Base-by-base conservation (phyloP, 2,113 vertebrate species). In the Scortum barcoo region DNA sequence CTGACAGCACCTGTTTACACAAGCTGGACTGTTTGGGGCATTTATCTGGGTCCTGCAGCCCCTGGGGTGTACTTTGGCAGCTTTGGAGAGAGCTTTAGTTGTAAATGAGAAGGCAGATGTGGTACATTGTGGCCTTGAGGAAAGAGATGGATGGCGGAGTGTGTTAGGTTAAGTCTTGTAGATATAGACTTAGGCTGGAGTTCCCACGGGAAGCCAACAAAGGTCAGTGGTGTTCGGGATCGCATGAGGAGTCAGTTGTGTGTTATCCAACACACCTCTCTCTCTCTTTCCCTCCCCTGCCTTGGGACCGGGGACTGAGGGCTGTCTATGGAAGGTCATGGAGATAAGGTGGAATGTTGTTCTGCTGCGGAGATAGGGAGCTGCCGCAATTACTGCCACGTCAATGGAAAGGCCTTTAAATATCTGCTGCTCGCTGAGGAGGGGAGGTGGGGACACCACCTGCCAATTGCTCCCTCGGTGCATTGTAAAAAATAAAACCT, bases 261-360 rank as follows among this genome's bases (percentile, higher is more conserved):
- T 76, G 26, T 84, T 84, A 51, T 78, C 30, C 73, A 48, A 44
- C n/a, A 11, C 44, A 61, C 57, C 71, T 65, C 70, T 71, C 76
- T 58, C 33, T 36, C 73, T 30, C 30, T 67, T 57, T 22, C 28
- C 16, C 16, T 16, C n/a, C 30, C 50, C 44, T 75, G 72, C 58
- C 54, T 75, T 58, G 81, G 77, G 81, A 81, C 72, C 0, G 3
- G 79, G 57, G 77, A 84, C 58, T 44, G 76, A 91, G 81, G 77
- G 57, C 86, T 77, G 80, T 85, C 63, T 68, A 30, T 67, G 81
- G 91, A 94, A 95, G 91, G 93, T 94, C 89, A 88, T 82, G 65
- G 67, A 90, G 92, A 93, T 92, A 93, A 94, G 81, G 79, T 78
- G 72, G 60, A 84, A 86, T 82, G 76, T 77, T 83, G 82, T 90